phyloP scores from a whole-genome alignment of 2,888 invertebrate genomes.

The Eristalis tenax region DNA sequence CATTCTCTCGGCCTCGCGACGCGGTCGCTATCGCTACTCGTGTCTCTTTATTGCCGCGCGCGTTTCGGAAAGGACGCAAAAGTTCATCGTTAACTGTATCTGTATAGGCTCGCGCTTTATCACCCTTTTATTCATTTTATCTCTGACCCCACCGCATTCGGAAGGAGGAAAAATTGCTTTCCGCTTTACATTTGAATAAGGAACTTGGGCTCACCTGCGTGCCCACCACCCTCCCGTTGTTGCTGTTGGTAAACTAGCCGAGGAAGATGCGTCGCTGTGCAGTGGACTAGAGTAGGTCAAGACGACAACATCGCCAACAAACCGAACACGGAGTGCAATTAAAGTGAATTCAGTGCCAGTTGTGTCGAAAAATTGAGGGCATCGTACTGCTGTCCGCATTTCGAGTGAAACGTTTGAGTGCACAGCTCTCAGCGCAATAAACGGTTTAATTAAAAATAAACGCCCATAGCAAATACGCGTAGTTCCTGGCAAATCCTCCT shows the following conservation, averaged over 20 bases:
- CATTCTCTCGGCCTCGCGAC: background rate
- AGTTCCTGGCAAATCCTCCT: background rate
- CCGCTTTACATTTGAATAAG: conserved; percentile 33
- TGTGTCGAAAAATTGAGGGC: conserved; percentile 26
- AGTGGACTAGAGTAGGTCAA: conserved; percentile 66
- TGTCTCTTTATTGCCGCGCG: background rate
- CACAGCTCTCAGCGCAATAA: background rate
- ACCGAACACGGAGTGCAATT: background rate
- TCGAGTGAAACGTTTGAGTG: conserved; percentile 36
- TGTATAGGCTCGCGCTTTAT: conserved; percentile 14
- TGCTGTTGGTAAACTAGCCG: conserved; percentile 15
- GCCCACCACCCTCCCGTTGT: background rate
- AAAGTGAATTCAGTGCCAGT: background rate
- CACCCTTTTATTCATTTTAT: background rate
- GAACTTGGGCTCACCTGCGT: background rate
- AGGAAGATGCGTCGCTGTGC: conserved; percentile 57
- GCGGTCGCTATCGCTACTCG: background rate
- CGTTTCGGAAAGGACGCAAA: conserved; percentile 24
- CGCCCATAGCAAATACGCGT: background rate
- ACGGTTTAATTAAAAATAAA: conserved; percentile 37
- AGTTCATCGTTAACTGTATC: conserved; percentile 31
- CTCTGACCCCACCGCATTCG: background rate
- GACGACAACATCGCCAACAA: conserved; percentile 28
- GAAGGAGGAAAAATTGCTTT: conserved; percentile 27
- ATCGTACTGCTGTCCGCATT: conserved; percentile 26